Percentiles rank a stretch among this genome's conserved stretches.
These are phyloP conservation scores for Excalfactoria chinensis DNA, from an alignment of 2,113 vertebrate species.

Conservation along the genomic window DNA sequence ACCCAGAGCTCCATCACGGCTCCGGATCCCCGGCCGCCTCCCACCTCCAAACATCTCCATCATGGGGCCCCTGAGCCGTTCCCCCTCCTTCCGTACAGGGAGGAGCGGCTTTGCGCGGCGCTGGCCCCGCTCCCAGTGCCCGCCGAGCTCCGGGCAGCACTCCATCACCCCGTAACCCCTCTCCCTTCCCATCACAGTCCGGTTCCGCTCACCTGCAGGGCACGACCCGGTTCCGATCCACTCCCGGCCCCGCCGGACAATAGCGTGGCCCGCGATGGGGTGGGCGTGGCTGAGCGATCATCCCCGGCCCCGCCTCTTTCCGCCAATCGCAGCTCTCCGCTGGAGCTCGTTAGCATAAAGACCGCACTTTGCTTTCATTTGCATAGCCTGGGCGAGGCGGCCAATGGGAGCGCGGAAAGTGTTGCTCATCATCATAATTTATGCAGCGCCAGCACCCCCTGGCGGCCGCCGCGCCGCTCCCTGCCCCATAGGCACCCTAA, in stretches of 20 bases:
- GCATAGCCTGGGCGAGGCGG: rapidly evolving
- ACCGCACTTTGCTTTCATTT: not conserved
- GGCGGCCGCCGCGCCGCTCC: not conserved
- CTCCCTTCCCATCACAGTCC: not conserved
- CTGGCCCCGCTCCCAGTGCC: not conserved
- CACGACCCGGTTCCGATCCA: not conserved
- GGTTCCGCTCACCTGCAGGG: not conserved
- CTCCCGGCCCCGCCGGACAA: slow-evolving; percentile 57
- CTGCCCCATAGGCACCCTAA: not conserved
- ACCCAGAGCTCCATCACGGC: too few relatives aligned
- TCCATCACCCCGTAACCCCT: not conserved
- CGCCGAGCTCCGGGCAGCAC: rapidly evolving
- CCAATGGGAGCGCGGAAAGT: not conserved
- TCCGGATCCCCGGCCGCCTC: too few relatives aligned
- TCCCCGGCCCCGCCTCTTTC: not conserved
- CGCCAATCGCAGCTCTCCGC: not conserved
- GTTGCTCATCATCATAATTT: not conserved
- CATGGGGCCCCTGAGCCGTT: too few relatives aligned
- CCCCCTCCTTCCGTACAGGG: too few relatives aligned
- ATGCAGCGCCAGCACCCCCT: not conserved
- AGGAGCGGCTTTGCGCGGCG: too few relatives aligned
- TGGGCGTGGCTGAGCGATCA: not conserved
- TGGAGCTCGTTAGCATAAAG: rapidly evolving
- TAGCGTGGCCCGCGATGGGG: slow-evolving; percentile 48
- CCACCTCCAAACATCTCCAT: too few relatives aligned